Conservation (phyloP, 2,797 vertebrate species). For the Gymnothorax reevesii region DNA sequence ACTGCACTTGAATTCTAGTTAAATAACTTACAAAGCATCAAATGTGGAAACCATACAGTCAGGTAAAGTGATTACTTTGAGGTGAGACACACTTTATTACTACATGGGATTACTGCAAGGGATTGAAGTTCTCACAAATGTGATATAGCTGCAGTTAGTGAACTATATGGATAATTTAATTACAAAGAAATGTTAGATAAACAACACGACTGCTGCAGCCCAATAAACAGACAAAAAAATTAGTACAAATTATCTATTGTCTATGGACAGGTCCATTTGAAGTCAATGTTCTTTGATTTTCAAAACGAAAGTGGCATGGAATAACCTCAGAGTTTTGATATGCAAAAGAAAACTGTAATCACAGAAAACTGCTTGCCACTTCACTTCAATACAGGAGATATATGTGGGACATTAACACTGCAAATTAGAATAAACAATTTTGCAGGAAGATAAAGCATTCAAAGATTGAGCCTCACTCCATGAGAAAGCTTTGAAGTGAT, state of each 20-base stretch:
- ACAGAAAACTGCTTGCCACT: slow-evolving; percentile 7
- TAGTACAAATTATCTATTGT: too few species aligned
- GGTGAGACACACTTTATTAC: not conserved
- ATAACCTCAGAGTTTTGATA: not conserved
- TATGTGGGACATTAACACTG: not conserved
- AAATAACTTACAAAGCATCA: slow-evolving; percentile 8
- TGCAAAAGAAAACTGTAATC: not conserved
- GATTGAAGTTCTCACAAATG: not conserved
- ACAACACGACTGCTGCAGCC: too few species aligned
- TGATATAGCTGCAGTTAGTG: not conserved
- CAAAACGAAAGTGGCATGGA: not conserved
- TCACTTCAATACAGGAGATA: not conserved
- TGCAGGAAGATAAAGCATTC: slow-evolving; percentile 9
- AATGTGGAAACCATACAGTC: not conserved
- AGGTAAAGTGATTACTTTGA: not conserved
- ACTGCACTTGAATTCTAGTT: not conserved
- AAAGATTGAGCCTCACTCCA: not conserved
- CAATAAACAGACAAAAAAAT: too few species aligned
- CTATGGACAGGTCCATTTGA: not conserved
- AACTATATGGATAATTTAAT: not conserved
- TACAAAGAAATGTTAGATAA: too few species aligned
- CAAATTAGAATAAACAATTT: slow-evolving; percentile 9
- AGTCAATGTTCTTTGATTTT: not conserved
- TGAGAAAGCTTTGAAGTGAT: slow-evolving; percentile 1
- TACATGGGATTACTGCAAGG: not conserved